Evolutionary conservation across 2,113 vertebrate genomes (phyloP).

Genomic region (Grammomys surdaster): DNA sequence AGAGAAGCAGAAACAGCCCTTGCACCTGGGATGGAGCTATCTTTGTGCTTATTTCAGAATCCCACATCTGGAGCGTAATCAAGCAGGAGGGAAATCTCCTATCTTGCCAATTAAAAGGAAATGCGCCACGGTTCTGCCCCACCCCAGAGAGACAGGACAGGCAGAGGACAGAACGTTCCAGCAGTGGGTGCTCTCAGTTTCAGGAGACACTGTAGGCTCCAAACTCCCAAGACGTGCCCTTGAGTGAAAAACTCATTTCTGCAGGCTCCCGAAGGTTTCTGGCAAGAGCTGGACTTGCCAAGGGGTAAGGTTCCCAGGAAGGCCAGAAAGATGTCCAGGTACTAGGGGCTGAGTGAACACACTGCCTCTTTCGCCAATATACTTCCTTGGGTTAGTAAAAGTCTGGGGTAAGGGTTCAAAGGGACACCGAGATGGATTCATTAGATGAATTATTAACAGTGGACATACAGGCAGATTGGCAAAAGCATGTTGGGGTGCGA

Average conservation of each 20-base stretch:
- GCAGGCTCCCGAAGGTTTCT: fast-evolving
- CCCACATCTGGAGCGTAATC: neutral
- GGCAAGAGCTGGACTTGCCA: neutral
- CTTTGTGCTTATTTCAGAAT: neutral
- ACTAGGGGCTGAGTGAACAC: neutral
- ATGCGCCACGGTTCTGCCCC: too few relatives aligned
- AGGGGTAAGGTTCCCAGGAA: neutral
- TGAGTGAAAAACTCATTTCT: neutral
- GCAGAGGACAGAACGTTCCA: neutral
- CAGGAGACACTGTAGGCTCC: too few relatives aligned
- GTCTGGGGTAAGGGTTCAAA: neutral
- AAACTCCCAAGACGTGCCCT: neutral
- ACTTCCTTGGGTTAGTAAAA: neutral
- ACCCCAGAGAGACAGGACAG: neutral
- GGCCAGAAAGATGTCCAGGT: neutral
- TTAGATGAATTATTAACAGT: neutral
- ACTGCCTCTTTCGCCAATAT: neutral
- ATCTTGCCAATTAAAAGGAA: neutral
- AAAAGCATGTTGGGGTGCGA: neutral
- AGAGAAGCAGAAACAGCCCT: neutral
- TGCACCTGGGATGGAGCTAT: neutral
- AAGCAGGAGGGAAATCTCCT: neutral
- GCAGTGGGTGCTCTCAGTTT: neutral
- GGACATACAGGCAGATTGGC: neutral
- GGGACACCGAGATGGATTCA: neutral